phyloP scores from a whole-genome alignment of 2,797 vertebrate species.

The Arnoldichthys spilopterus region DNA sequence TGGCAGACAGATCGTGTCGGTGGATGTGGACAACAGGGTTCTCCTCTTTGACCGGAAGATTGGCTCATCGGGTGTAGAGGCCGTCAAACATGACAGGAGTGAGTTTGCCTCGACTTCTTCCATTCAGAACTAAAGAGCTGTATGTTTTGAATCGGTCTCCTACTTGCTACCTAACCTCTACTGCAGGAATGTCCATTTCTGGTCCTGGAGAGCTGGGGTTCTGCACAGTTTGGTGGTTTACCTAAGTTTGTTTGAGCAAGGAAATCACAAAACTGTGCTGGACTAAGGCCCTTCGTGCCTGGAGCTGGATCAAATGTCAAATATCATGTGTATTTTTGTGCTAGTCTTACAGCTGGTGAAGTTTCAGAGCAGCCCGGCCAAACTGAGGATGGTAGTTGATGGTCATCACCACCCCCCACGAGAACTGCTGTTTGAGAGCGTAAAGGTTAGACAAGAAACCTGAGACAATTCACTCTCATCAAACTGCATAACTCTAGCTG shows the following conservation, averaged over 20 bases:
- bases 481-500: no score
- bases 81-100: slow-evolving; percentile 79
- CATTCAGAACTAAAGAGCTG: background rate
- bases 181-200: background rate
- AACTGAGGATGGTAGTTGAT: slow-evolving; percentile 78
- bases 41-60: slow-evolving; percentile 80
- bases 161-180: background rate
- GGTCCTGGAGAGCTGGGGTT: background rate
- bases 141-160: background rate
- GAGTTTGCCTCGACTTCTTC: slow-evolving; percentile 54
- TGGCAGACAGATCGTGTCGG: slow-evolving; percentile 78
- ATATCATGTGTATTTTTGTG: background rate
- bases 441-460: slow-evolving; percentile 67
- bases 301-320: background rate
- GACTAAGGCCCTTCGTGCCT: background rate
- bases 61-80: slow-evolving; percentile 73
- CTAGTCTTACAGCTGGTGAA: slow-evolving; percentile 82
- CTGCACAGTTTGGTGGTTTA: background rate
- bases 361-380: slow-evolving; percentile 77
- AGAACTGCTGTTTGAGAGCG: slow-evolving; percentile 81
- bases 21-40: slow-evolving; percentile 78
- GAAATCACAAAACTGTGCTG: background rate
- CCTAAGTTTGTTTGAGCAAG: background rate
- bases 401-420: slow-evolving; percentile 74
- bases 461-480: background rate